Evolutionary conservation across 2,888 invertebrate species (phyloP), one percentile per base, ranked within the genome.

Genomic region (Troides helena): DNA sequence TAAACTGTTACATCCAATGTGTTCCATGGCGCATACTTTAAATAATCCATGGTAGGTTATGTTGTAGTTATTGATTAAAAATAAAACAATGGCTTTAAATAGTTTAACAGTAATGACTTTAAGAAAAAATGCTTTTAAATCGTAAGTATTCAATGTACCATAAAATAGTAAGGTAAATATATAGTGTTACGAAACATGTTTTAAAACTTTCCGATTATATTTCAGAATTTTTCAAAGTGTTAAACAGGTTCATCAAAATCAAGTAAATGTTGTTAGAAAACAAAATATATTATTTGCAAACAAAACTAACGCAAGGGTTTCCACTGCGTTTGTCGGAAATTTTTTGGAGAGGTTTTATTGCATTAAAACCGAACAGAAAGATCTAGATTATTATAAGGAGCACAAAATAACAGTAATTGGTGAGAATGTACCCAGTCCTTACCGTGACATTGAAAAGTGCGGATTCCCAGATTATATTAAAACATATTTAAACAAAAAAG

Each of bases 371-470:
- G 85, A 81, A 21, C 76, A 84, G 72, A 77, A 81, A 71, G 93
- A 96, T 56, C 93, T 95, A 74, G 89, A 93, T 46, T 97, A 94
- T 82, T 93, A 95, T 67, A 89, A 87, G 73, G 92, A 94, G 59
- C 94, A 96, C 76, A 95, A 96, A 81, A 95, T 97, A 67, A 96
- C 96, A 5, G 91, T 97, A 1, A 94, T 95, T 73, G 97, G 97
- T 23, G 87, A 93, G 5, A 85, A 94, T 79, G 91, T 96, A 72
- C 97, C 97, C 3, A 95, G 95, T 78, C 97, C 97, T 14, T 95
- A 96, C 72, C 94, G 95, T 77, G 93, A 94, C 75, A 96, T 97
- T 83, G 95, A 95, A 68, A 96, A 95, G 77, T 95, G 95, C 74
- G 94, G 94, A 72, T 96, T 97, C 80, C 96, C 96, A 8, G 95